Evolutionary conservation across 2,888 invertebrate species (phyloP).

Genomic region (Metopia argyrocephala): DNA sequence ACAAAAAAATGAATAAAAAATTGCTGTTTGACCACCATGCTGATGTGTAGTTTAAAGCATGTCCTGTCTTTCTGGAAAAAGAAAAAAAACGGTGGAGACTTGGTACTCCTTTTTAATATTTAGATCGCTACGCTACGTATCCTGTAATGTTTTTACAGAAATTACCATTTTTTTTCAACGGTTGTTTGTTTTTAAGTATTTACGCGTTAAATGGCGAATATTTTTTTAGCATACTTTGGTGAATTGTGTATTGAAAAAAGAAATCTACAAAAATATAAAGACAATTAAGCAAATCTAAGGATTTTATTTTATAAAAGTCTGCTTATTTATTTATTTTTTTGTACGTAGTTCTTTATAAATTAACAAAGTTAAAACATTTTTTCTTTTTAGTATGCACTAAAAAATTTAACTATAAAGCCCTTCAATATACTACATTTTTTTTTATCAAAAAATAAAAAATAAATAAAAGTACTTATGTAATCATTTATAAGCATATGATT

Average conservation of each 20-base stretch:
- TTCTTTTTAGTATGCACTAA: not conserved
- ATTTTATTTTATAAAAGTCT: slow-evolving; percentile 33
- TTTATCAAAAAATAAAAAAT: not conserved
- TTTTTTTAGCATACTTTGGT: slow-evolving; percentile 21
- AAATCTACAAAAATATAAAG: slow-evolving; percentile 41
- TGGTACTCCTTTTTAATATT: slow-evolving; percentile 32
- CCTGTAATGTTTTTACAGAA: slow-evolving; percentile 54
- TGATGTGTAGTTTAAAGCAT: too few relatives aligned
- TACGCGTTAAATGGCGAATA: slow-evolving; percentile 60
- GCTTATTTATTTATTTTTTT: too few relatives aligned
- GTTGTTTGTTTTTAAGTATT: slow-evolving; percentile 50
- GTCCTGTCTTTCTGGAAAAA: slow-evolving; percentile 16
- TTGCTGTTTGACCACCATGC: slow-evolving; percentile 42
- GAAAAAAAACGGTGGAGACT: not conserved
- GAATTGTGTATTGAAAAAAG: not conserved
- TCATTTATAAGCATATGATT: too few relatives aligned
- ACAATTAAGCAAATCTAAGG: slow-evolving; percentile 65
- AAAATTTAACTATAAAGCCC: not conserved
- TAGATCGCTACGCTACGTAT: slow-evolving; percentile 34
- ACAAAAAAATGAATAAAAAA: too few relatives aligned
- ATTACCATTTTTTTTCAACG: slow-evolving; percentile 40
- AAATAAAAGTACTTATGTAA: not conserved
- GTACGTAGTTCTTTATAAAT: slow-evolving; percentile 37
- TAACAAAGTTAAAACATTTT: slow-evolving; percentile 58
- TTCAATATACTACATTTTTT: not conserved